These are phyloP conservation scores for Huso huso DNA, from an alignment of 2,797 vertebrate genomes.

Conservation along the genomic window DNA sequence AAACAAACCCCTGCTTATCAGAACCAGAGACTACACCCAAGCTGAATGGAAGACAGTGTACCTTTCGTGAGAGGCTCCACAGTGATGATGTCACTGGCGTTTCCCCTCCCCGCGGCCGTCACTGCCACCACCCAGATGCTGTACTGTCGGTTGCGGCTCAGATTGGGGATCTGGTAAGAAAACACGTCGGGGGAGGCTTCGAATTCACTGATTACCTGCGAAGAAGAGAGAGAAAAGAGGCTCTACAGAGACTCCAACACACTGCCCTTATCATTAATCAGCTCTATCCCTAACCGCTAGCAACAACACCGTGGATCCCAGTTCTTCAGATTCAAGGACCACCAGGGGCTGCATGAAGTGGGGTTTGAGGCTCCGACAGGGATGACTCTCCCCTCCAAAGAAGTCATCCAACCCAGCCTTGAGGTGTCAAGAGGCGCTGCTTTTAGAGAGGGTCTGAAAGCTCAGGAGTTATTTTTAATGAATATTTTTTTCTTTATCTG, in stretches of 20 bases:
- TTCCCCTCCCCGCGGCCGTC: slow-evolving; percentile 88
- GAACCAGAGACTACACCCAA: too few relatives aligned
- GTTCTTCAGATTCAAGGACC: too few relatives aligned
- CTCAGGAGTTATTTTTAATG: too few relatives aligned
- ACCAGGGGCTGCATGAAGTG: too few relatives aligned
- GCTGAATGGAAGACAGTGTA: slow-evolving; percentile 30
- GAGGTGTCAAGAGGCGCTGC: too few relatives aligned
- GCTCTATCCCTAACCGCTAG: neutral
- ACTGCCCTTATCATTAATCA: neutral
- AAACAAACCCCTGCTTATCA: too few relatives aligned
- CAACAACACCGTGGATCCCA: neutral
- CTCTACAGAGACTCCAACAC: neutral
- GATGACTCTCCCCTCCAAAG: too few relatives aligned
- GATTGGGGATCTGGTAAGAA: slow-evolving; percentile 88
- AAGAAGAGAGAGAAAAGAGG: slow-evolving; percentile 22
- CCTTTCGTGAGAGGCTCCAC: slow-evolving; percentile 92
- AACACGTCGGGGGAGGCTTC: slow-evolving; percentile 89
- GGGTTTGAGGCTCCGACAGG: too few relatives aligned
- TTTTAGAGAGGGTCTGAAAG: too few relatives aligned
- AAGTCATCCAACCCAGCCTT: too few relatives aligned
- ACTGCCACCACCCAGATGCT: slow-evolving; percentile 96
- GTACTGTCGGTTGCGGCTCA: slow-evolving; percentile 88
- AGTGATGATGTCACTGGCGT: slow-evolving; percentile 91
- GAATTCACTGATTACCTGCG: slow-evolving; percentile 95
- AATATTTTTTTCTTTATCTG: too few relatives aligned